Evolutionary conservation across 2,888 invertebrate genomes (phyloP).

Genomic region (Ornithoptera priamus): DNA sequence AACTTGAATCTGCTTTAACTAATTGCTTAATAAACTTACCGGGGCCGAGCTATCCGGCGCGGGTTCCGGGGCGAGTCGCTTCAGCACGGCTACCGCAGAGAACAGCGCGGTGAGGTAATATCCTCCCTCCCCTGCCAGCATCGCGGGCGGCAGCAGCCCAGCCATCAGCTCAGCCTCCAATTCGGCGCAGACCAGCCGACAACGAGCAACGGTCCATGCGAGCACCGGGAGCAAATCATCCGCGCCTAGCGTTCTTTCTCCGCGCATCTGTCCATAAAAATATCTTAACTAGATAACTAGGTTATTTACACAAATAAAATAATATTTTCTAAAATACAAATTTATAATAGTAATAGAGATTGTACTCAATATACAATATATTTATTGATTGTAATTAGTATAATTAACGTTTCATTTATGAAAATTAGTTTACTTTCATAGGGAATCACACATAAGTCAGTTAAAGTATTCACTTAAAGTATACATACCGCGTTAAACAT

Average conservation of each 20-base stretch:
- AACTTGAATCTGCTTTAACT: too few species aligned
- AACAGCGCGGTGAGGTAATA: conserved; percentile 97
- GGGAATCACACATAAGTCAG: background rate
- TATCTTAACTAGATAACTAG: background rate
- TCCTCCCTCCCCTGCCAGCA: conserved; percentile 95
- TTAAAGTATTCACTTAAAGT: background rate
- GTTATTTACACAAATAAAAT: too few species aligned
- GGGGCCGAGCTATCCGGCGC: conserved; percentile 60
- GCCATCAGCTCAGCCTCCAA: conserved; percentile 98
- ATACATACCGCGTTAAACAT: conserved; percentile 88
- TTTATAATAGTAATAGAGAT: background rate
- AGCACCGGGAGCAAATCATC: conserved; percentile 95
- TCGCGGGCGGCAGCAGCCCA: conserved; percentile 93
- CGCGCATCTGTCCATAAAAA: conserved; percentile 80
- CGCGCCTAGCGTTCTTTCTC: conserved; percentile 86
- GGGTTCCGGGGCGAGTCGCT: conserved; percentile 81
- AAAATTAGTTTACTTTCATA: too few species aligned
- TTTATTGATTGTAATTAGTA: too few species aligned
- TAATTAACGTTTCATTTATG: too few species aligned
- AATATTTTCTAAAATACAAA: too few species aligned
- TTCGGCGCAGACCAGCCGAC: conserved; percentile 94
- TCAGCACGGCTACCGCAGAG: conserved; percentile 94
- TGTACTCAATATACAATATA: background rate
- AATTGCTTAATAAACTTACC: conserved; percentile 48
- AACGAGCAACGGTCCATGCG: conserved; percentile 94